Percentiles rank a stretch among this genome's conserved stretches.
These are phyloP conservation scores for Ciconia nigra DNA, from an alignment of 2,797 vertebrate genomes.

Conservation along the genomic window DNA sequence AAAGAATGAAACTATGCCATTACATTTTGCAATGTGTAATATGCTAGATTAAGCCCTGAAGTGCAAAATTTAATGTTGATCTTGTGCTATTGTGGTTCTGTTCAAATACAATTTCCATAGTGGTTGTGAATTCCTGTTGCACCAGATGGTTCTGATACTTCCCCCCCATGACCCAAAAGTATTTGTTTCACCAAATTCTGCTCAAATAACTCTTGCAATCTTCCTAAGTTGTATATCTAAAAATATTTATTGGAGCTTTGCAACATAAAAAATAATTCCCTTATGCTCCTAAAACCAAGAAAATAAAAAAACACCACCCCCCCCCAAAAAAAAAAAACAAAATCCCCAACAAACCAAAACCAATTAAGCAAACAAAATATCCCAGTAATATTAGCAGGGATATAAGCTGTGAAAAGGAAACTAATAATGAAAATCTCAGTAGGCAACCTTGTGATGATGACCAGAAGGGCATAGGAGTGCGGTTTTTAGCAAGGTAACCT, in stretches of 20 bases:
- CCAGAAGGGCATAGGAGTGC: neutral
- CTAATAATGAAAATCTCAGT: neutral
- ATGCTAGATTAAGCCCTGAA: neutral
- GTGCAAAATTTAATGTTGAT: neutral
- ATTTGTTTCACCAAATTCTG: neutral
- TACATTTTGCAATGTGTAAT: neutral
- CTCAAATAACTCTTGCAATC: neutral
- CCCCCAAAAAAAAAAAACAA: neutral
- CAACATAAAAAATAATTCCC: neutral
- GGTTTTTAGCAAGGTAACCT: neutral
- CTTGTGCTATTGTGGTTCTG: neutral
- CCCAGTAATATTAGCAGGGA: neutral
- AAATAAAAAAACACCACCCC: accelerated
- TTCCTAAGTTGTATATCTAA: neutral
- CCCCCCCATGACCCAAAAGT: neutral
- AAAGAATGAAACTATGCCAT: neutral
- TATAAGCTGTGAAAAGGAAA: neutral
- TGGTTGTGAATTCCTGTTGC: neutral
- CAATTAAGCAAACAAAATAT: neutral
- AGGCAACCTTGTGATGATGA: neutral
- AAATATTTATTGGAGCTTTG: neutral
- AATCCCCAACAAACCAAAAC: neutral
- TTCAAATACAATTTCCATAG: neutral
- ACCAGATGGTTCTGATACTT: neutral
- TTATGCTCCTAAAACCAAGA: neutral